Conservation (phyloP, 2,113 vertebrate species). For the Chamaetylas fuelleborni region DNA sequence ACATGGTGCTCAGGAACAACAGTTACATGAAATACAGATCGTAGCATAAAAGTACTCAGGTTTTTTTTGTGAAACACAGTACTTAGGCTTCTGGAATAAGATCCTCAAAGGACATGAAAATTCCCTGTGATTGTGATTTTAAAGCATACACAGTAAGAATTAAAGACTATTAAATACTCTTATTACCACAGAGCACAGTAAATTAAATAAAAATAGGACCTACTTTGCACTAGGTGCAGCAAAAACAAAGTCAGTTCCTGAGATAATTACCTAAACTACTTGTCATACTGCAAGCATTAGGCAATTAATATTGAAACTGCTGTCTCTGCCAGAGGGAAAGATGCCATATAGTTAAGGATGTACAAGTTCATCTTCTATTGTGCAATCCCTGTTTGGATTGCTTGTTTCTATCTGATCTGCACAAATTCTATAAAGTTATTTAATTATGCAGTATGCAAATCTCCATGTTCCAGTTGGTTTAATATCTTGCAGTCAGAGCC, state of each 20-base stretch:
- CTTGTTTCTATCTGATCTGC: not conserved
- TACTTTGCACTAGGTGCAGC: not conserved
- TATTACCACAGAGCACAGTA: not conserved
- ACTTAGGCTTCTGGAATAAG: not conserved
- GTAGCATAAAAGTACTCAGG: not conserved
- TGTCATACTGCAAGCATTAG: not conserved
- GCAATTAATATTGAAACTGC: slow-evolving; percentile 15
- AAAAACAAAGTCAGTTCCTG: slow-evolving; percentile 14
- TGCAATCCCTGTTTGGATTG: slow-evolving; percentile 12
- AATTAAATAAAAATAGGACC: not conserved
- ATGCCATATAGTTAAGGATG: slow-evolving; percentile 1
- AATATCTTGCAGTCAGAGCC: not conserved
- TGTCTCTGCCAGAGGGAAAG: slow-evolving; percentile 21
- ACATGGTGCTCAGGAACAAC: not conserved
- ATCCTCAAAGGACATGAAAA: not conserved
- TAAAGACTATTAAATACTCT: not conserved
- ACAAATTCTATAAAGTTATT: not conserved
- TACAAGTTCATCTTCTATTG: slow-evolving; percentile 2
- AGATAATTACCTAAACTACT: not conserved
- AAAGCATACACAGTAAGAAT: not conserved
- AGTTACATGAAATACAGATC: not conserved
- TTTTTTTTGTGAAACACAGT: not conserved
- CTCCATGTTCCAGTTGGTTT: not conserved
- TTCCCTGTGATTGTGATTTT: not conserved
- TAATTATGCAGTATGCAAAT: not conserved